Evolutionary conservation across 2,888 invertebrate genomes (phyloP), one percentile per base, ranked within the genome.

Genomic region (Scaptomyza reducta): DNA sequence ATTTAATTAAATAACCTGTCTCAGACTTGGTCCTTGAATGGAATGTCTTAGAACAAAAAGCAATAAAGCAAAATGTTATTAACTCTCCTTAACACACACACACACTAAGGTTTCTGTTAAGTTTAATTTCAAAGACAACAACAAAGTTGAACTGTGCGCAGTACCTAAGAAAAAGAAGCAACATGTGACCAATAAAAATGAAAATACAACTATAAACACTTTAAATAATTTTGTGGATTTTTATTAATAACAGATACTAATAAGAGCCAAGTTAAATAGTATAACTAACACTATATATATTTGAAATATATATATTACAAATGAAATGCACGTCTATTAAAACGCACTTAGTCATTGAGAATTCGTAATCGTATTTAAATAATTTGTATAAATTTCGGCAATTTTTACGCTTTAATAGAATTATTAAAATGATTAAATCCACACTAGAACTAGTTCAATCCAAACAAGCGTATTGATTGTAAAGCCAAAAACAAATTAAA

Each of bases 121-220:
- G 65, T 75, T 70, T 3, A 33, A 60, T 75, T 81, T 71, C 7
- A 82, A 63, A 83, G 67, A 71, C 68, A 74, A 81, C 64, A 69
- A 64, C 67, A 67, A 67, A 57, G 50, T 65, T 62, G 66, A 79
- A 79, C 83, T 75, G 61, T 77, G 86, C 66, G 76, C 83, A 67
- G 83, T 87, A 81, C 81, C 88, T 87, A 87, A 74, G 68, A 68
- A 70, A 62, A 31, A 22, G 4, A 56, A 82, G 83, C 66, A 88
- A 86, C 82, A 71, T 63, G 84, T 88, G 82, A 82, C 88, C 82
- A 88, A 82, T 77, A 67, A 71, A 77, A 44, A 14, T 67, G 50
- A 40, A 54, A 47, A 46, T 29, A 25, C 56, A 22, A 56, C 58
- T 9, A 56, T 29, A 40, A 44, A 41, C 42, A 54, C 53, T 50